Evolutionary conservation across 2,888 invertebrate genomes (phyloP).

Genomic region (Sinentomon sp.): DNA sequence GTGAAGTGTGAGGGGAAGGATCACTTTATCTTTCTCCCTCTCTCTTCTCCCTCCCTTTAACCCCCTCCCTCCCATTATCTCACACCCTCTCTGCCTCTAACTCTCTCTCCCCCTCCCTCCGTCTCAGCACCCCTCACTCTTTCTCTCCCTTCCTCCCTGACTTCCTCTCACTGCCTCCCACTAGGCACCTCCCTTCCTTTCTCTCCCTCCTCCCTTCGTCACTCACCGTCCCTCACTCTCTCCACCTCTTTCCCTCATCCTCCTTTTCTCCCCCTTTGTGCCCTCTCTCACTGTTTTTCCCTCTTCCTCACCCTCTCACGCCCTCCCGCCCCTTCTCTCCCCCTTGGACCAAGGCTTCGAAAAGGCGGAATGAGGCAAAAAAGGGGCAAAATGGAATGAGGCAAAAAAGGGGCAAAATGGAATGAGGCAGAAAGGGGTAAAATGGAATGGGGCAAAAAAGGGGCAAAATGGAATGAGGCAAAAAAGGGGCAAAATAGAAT

Average conservation of each 20-base stretch:
- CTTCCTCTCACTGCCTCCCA: neutral
- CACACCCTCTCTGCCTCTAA: neutral
- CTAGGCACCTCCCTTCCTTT: neutral
- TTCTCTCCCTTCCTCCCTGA: neutral
- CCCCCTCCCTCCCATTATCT: slow-evolving; percentile 1
- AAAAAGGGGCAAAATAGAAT: too few relatives aligned
- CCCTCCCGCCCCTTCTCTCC: slow-evolving; percentile 1
- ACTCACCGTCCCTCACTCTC: neutral
- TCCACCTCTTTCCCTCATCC: neutral
- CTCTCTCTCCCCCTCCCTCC: slow-evolving; percentile 1
- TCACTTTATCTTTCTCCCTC: too few relatives aligned
- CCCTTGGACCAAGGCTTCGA: too few relatives aligned
- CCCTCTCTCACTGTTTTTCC: slow-evolving; percentile 3
- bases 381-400: too few relatives aligned
- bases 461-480: too few relatives aligned
- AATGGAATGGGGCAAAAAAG: too few relatives aligned
- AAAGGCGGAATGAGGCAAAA: too few relatives aligned
- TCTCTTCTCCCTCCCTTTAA: neutral
- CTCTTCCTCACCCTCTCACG: neutral
- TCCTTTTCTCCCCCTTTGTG: neutral
- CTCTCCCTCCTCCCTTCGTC: neutral
- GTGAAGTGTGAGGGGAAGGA: too few relatives aligned
- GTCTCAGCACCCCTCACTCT: neutral
- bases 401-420: too few relatives aligned
- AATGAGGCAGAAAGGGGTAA: too few relatives aligned